These are phyloP conservation scores for Cyphomyrus discorhynchus DNA, from an alignment of 2,113 vertebrate genomes.

Conservation along the genomic window DNA sequence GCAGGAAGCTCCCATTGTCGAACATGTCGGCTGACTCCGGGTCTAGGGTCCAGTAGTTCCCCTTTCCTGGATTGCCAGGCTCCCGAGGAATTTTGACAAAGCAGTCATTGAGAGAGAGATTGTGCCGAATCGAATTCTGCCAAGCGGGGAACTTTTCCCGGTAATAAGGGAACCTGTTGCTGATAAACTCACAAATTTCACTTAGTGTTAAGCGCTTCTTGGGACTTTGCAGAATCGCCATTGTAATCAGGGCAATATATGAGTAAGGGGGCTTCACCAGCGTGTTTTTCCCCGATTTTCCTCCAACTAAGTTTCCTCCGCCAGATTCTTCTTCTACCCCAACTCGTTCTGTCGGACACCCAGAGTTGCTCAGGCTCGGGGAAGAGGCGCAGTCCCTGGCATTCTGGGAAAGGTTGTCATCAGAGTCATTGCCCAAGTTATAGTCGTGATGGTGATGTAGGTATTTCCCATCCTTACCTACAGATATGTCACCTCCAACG, in stretches of 20 bases:
- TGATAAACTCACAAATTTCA: conserved; percentile 96
- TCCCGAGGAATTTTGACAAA: conserved; percentile 87
- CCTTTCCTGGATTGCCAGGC: conserved; percentile 83
- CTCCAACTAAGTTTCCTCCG: conserved; percentile 48
- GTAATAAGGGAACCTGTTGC: conserved; percentile 89
- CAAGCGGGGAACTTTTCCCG: conserved; percentile 89
- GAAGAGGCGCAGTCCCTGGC: conserved; percentile 55
- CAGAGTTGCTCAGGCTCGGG: conserved; percentile 59
- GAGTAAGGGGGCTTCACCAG: conserved; percentile 84
- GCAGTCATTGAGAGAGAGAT: conserved; percentile 87
- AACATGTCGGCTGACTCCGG: conserved; percentile 93
- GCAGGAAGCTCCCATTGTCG: conserved; percentile 86
- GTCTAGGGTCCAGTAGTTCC: conserved; percentile 94
- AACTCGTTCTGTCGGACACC: conserved; percentile 54
- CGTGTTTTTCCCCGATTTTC: conserved; percentile 72
- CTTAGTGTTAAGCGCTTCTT: conserved; percentile 90
- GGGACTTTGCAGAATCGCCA: conserved; percentile 93
- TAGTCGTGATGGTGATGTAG: conserved; percentile 54
- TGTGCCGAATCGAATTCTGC: conserved; percentile 92
- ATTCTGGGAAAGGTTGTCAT: conserved; percentile 65
- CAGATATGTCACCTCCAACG: conserved; percentile 77
- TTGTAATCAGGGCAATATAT: conserved; percentile 92
- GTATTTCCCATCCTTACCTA: conserved; percentile 65
- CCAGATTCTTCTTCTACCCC: conserved; percentile 47
- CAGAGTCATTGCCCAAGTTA: conserved; percentile 68